Evolutionary conservation across 2,888 invertebrate genomes (phyloP), one percentile per base, ranked within the genome.

Genomic region (Onthophagus sagittarius): DNA sequence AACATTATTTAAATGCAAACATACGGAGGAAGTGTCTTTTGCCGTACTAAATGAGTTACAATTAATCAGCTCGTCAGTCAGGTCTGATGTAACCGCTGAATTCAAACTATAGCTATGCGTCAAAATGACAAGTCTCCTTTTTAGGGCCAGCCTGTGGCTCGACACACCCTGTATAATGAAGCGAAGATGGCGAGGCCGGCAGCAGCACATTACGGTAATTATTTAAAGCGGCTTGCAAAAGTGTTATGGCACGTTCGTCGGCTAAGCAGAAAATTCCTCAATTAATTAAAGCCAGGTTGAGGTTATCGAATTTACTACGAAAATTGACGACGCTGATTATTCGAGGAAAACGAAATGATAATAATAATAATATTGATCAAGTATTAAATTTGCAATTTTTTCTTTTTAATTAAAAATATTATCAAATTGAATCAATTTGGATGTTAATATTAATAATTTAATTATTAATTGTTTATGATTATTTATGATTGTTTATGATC

Each of bases 251-350:
- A 53, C 39, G 39, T 53, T 53, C 39, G 39, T 53, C 39, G 39
- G 39, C 39, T 53, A 53, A 53, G 39, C 39, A 53, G 67, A 31
- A 67, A 67, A 67, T 67, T 67, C 67, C 67, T 67, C 67, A 67
- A 67, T 67, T 67, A 67, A 67, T 67, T 67, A 67, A 67, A 67
- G 39, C 9, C 9, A 53, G 39, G 39, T 53, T 53, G 39, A 53
- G 39, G 39, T 53, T 53, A 53, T 53, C 39, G 39, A 53, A 53
- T 53, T 53, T 53, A 53, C 39, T 53, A 53, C 39, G 39, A 53
- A 53, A 53, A 53, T 53, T 53, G 23, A 53, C 39, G 23, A 23
- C 23, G 23, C 23, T 23, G 23, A 23, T 23, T 23, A 23, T 23
- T 23, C 23, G 23, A 23, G 23, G 23, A 23, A 23, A 23, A 23